phyloP scores from a whole-genome alignment of 2,797 vertebrate species.

The Ctenopoma kingsleyae region DNA sequence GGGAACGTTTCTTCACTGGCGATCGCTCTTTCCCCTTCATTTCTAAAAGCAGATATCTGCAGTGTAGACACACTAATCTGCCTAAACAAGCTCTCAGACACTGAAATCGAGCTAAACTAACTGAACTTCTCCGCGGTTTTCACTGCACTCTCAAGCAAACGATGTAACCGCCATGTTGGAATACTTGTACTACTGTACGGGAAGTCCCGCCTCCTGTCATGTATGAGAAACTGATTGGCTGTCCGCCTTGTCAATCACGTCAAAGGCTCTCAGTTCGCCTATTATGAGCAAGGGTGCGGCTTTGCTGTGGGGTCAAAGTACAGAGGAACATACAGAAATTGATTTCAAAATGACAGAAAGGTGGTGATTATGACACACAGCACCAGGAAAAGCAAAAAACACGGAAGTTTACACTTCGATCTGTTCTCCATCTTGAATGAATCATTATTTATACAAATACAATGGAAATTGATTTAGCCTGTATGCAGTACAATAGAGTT shows the following conservation, averaged over 20 bases:
- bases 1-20: conserved; percentile 93
- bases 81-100: too few species aligned
- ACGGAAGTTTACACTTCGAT: background rate
- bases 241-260: conserved; percentile 4
- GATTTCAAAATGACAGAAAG: background rate
- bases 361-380: background rate
- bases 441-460: fast-evolving
- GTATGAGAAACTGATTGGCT: conserved; percentile 58
- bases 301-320: conserved; percentile 45
- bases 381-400: background rate
- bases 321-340: background rate
- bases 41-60: conserved; percentile 28
- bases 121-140: conserved; percentile 39
- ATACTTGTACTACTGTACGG: conserved; percentile 46
- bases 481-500: background rate
- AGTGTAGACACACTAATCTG: background rate
- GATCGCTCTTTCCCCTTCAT: conserved; percentile 98
- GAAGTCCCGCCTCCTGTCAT: conserved; percentile 53
- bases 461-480: background rate
- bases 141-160: conserved; percentile 39
- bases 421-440: background rate
- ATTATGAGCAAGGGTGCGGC: conserved; percentile 59
- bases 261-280: conserved; percentile 10
- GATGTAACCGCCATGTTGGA: conserved; percentile 73
- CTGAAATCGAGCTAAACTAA: conserved; percentile 10